phyloP scores from a whole-genome alignment of 2,888 invertebrate species.

The Papilio protenor region DNA sequence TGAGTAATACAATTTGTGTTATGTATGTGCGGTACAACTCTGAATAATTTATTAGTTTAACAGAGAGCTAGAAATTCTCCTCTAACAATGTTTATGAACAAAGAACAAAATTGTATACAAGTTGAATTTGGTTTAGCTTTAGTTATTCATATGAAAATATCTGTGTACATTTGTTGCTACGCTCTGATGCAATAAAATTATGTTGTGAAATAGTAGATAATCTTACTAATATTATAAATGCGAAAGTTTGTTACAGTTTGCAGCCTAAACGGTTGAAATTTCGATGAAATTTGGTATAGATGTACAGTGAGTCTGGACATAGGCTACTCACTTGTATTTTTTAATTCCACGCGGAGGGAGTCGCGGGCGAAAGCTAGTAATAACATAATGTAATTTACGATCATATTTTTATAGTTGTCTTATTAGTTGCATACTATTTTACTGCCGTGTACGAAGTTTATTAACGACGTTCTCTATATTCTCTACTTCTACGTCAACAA shows the following conservation, averaged over 20 bases:
- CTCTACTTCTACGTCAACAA: slow-evolving; percentile 28
- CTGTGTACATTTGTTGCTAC: not conserved
- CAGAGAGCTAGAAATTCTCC: not conserved
- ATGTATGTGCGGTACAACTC: slow-evolving; percentile 16
- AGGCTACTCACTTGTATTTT: too few species aligned
- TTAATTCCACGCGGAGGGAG: too few species aligned
- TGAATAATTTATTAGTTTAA: slow-evolving; percentile 19
- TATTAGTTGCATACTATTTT: not conserved
- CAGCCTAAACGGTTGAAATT: too few species aligned
- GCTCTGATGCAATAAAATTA: too few species aligned
- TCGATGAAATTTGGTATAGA: too few species aligned
- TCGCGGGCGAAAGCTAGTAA: not conserved
- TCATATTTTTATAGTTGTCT: slow-evolving; percentile 15
- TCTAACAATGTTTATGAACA: slow-evolving; percentile 10
- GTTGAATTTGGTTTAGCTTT: not conserved
- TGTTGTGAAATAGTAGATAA: not conserved
- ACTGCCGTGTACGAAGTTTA: slow-evolving; percentile 12
- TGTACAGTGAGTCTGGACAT: too few species aligned
- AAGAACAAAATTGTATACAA: not conserved
- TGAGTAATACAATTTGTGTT: slow-evolving; percentile 5
- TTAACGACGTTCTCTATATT: slow-evolving; percentile 18
- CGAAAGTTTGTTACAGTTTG: too few species aligned
- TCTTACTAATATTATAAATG: too few species aligned
- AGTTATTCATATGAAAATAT: not conserved
- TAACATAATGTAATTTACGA: not conserved